A percentile compares a stretch with the other conserved stretches of the same genome.
Conservation (phyloP, 2,797 vertebrate genomes). For the Hippopotamyrus pictus region DNA sequence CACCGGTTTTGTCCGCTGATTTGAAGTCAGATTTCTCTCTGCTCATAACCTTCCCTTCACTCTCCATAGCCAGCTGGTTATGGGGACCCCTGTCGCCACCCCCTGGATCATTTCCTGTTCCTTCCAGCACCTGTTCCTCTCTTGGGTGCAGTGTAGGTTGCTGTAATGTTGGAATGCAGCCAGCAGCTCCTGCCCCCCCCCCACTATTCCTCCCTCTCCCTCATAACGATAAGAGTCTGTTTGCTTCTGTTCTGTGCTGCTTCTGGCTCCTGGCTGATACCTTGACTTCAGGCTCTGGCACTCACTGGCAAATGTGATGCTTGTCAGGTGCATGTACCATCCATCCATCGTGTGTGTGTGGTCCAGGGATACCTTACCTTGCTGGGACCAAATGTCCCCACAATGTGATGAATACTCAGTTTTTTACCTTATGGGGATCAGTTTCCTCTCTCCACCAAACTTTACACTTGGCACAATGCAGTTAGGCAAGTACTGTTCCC, state of each 20-base stretch:
- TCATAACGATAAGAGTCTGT: background rate
- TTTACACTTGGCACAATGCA: too few species aligned
- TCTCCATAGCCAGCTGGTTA: constrained; percentile 3
- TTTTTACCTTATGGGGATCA: background rate
- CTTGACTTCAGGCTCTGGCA: background rate
- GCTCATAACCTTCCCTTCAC: background rate
- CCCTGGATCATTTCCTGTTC: background rate
- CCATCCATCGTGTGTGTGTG: background rate
- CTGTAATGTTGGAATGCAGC: background rate
- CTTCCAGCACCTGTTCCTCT: constrained; percentile 3
- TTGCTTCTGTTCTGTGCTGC: background rate
- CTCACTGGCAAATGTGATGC: background rate
- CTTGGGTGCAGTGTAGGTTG: background rate
- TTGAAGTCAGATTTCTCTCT: background rate
- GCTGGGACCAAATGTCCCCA: background rate
- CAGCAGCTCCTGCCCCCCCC: background rate
- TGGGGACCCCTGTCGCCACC: background rate
- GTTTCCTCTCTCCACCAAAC: background rate
- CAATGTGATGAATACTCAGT: background rate
- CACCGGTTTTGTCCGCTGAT: background rate
- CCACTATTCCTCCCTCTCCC: background rate
- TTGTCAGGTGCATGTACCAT: background rate
- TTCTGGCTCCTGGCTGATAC: background rate
- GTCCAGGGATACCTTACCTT: background rate
- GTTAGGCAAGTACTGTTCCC: too few species aligned